Conservation (phyloP, 2,797 vertebrate species). For the Phrynocephalus forsythii region DNA sequence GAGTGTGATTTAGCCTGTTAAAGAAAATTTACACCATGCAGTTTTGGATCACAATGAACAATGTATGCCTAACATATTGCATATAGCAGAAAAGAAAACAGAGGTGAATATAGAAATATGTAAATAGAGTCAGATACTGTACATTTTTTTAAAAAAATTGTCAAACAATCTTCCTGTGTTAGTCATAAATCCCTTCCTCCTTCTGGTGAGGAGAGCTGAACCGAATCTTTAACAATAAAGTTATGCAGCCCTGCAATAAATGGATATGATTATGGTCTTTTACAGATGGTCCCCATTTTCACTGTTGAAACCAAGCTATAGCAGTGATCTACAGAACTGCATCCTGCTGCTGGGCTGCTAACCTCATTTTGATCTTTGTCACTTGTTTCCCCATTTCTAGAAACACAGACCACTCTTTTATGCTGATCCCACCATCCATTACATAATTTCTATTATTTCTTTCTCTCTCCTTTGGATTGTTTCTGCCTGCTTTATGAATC, state of each 20-base stretch:
- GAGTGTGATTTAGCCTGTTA: background rate
- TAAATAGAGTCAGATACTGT: background rate
- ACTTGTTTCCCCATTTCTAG: background rate
- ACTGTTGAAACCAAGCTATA: conserved; percentile 13
- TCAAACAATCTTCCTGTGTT: background rate
- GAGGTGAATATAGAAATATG: background rate
- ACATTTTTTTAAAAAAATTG: background rate
- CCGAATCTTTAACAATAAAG: background rate
- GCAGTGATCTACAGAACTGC: conserved; percentile 47
- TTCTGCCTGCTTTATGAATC: conserved; percentile 50
- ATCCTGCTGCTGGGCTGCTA: background rate
- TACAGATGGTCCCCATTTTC: conserved; percentile 3
- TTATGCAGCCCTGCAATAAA: background rate
- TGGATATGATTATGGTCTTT: background rate
- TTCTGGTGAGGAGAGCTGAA: background rate
- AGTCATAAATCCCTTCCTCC: background rate
- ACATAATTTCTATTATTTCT: conserved; percentile 40
- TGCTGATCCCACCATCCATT: background rate
- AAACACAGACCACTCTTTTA: background rate
- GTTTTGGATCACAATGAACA: background rate
- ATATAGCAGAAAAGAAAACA: background rate
- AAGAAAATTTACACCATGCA: background rate
- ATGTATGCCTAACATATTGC: background rate
- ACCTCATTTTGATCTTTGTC: conserved; percentile 1
- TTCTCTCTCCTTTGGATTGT: conserved; percentile 40